Conservation (phyloP, 1,140 invertebrate genomes). For the Brachystomella parvula region DNA sequence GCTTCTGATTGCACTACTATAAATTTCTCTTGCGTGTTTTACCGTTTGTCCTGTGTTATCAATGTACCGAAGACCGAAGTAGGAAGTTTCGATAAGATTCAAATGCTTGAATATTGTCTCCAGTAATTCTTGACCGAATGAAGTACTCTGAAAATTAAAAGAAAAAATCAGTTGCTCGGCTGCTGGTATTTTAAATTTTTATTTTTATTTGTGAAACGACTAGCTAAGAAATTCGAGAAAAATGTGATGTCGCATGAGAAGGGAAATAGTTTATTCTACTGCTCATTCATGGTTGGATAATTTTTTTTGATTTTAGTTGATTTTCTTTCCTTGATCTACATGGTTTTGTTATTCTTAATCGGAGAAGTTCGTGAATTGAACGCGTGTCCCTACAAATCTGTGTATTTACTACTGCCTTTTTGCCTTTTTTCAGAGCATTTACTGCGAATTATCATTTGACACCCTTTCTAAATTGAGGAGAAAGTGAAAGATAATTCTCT, state of each 20-base stretch:
- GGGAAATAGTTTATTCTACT: not conserved
- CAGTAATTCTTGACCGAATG: slow-evolving; percentile 71
- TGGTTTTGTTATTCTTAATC: not conserved
- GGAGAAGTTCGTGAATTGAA: not conserved
- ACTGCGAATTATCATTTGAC: not conserved
- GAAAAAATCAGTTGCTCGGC: too few species aligned
- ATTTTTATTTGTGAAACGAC: too few species aligned
- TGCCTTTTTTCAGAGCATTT: not conserved
- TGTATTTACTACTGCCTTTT: not conserved
- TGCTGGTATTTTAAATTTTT: too few species aligned
- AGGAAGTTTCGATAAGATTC: slow-evolving; percentile 83
- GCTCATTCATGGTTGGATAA: not conserved
- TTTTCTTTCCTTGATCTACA: not conserved
- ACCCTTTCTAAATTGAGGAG: too few species aligned
- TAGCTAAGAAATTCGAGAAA: not conserved
- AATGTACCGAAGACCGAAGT: slow-evolving; percentile 82
- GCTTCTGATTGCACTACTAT: not conserved
- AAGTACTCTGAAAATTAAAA: slow-evolving; percentile 64
- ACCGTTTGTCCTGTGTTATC: slow-evolving; percentile 82
- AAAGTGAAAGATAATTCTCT: too few species aligned
- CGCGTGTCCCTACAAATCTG: not conserved
- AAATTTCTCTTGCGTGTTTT: slow-evolving; percentile 41
- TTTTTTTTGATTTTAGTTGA: not conserved
- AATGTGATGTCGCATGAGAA: not conserved
- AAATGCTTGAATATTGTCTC: slow-evolving; percentile 81